These are phyloP conservation scores for Periophthalmus magnuspinnatus DNA, from an alignment of 2,797 vertebrate species.

Conservation along the genomic window DNA sequence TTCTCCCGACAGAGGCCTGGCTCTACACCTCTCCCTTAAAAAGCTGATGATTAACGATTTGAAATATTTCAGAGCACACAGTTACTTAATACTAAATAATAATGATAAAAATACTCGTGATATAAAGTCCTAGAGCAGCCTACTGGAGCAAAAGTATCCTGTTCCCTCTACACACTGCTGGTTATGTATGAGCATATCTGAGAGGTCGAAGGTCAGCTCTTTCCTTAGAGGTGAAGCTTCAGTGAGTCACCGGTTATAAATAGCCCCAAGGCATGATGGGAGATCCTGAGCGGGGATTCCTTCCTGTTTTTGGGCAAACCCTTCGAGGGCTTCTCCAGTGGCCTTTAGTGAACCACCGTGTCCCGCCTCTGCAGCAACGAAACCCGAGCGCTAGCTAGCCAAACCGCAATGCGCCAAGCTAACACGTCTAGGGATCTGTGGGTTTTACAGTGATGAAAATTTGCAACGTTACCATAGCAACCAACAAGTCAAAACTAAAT, in stretches of 20 bases:
- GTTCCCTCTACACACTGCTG: not conserved
- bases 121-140: not conserved
- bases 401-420: slow-evolving; percentile 11
- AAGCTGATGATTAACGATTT: too few species aligned
- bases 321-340: slow-evolving; percentile 37
- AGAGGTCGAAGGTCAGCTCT: slow-evolving; percentile 30
- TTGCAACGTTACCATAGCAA: too few species aligned
- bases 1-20: too few species aligned
- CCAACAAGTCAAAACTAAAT: too few species aligned
- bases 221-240: slow-evolving; percentile 31
- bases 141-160: not conserved
- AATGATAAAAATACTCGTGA: not conserved
- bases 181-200: slow-evolving; percentile 1
- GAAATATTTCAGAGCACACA: too few species aligned
- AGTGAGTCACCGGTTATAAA: slow-evolving; percentile 24
- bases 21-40: too few species aligned
- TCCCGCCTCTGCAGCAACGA: slow-evolving; percentile 23
- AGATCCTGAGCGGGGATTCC: slow-evolving; percentile 80
- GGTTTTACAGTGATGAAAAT: too few species aligned
- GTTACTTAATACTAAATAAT: not conserved
- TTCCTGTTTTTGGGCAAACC: slow-evolving; percentile 60
- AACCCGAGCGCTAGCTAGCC: not conserved
- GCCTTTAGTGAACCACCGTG: slow-evolving; percentile 7
- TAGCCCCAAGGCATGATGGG: slow-evolving; percentile 78
- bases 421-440: too few species aligned